These are phyloP conservation scores for Aradus depressus DNA, from an alignment of 2,888 invertebrate genomes.

Conservation along the genomic window DNA sequence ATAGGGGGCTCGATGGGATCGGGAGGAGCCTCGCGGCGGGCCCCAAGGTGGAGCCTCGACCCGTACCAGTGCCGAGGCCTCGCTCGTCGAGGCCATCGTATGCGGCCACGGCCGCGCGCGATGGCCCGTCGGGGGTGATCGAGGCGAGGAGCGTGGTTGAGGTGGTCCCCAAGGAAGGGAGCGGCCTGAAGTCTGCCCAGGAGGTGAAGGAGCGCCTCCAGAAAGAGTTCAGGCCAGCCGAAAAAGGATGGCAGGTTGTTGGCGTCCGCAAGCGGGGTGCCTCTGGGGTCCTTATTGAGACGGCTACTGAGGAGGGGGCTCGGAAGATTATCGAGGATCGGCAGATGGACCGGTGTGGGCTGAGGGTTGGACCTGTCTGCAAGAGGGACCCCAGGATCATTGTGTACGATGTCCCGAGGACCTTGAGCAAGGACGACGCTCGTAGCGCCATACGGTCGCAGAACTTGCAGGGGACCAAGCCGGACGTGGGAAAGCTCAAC, in stretches of 20 bases:
- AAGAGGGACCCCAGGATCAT: not conserved
- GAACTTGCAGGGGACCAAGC: not conserved
- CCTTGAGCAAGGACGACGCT: not conserved
- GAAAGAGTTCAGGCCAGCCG: not conserved
- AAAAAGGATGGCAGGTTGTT: not conserved
- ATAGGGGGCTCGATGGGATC: too few relatives aligned
- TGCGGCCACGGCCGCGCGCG: too few relatives aligned
- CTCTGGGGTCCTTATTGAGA: not conserved
- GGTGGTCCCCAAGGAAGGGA: not conserved
- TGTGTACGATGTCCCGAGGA: slow-evolving; percentile 1
- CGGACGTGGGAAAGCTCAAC: not conserved
- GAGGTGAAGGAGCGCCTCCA: not conserved
- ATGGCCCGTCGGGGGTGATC: not conserved
- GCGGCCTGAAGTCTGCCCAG: not conserved
- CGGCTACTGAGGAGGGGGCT: not conserved
- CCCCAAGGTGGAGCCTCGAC: too few relatives aligned
- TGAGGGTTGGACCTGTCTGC: not conserved
- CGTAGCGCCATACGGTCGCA: not conserved
- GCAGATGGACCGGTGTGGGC: not conserved
- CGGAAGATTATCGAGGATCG: not conserved
- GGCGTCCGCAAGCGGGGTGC: not conserved
- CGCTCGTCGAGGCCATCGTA: too few relatives aligned
- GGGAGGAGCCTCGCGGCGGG: too few relatives aligned
- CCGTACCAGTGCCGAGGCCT: too few relatives aligned
- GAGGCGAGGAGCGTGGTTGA: not conserved